Percentiles rank a stretch among this genome's conserved stretches.
These are phyloP conservation scores for Dione vanillae DNA, from an alignment of 2,888 invertebrate species.

Conservation along the genomic window DNA sequence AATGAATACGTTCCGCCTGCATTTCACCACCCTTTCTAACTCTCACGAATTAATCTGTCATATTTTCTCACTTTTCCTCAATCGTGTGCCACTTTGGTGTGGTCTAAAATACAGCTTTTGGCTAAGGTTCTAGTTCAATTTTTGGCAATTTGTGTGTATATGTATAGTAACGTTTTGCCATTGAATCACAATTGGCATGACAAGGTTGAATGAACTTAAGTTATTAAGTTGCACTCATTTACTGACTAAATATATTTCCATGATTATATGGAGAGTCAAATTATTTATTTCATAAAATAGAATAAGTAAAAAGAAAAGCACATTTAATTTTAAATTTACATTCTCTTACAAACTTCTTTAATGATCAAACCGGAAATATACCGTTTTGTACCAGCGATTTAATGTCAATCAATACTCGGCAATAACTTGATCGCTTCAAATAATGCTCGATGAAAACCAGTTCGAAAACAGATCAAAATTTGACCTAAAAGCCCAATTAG, in stretches of 20 bases:
- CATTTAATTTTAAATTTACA: constrained; percentile 56
- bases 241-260: too few relatives aligned
- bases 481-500: constrained; percentile 37
- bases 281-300: too few relatives aligned
- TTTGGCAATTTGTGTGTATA: not conserved
- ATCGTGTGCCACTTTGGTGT: constrained; percentile 36
- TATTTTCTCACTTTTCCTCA: constrained; percentile 69
- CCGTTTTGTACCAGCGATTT: constrained; percentile 62
- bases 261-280: too few relatives aligned
- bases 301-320: constrained; percentile 38
- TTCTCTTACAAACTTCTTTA: constrained; percentile 50
- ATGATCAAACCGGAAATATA: constrained; percentile 62
- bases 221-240: too few relatives aligned
- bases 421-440: constrained; percentile 25
- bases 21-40: constrained; percentile 69
- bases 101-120: constrained; percentile 16
- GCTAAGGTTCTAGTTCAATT: not conserved
- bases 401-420: constrained; percentile 57
- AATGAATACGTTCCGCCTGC: constrained; percentile 72
- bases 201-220: not conserved
- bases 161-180: not conserved
- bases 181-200: not conserved
- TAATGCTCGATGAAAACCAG: constrained; percentile 34
- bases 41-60: constrained; percentile 74
- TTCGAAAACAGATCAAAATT: constrained; percentile 33